A percentile compares a stretch with the other conserved stretches of the same genome.
Evolutionary conservation across 2,797 vertebrate species (phyloP).

Genomic region (Leptodactylus fallax): DNA sequence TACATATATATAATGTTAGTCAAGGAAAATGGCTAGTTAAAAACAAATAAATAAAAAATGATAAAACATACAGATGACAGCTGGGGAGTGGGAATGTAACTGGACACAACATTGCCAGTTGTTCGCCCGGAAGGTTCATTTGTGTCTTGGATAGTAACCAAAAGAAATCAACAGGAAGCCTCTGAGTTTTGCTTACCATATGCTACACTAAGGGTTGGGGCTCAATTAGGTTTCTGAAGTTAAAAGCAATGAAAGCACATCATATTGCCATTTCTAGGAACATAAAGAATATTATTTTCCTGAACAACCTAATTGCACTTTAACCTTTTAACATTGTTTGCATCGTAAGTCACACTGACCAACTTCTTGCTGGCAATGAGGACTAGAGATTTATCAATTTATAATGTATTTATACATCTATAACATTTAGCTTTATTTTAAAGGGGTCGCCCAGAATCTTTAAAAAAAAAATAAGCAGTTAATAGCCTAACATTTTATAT

Average conservation of each 20-base stretch:
- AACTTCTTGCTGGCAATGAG: too few species aligned
- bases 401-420: too few species aligned
- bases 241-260: not conserved
- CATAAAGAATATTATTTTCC: not conserved
- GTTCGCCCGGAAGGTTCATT: conserved; percentile 9
- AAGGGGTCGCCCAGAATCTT: too few species aligned
- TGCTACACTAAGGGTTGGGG: not conserved
- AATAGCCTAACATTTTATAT: too few species aligned
- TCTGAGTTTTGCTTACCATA: not conserved
- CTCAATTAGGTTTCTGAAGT: not conserved
- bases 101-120: not conserved
- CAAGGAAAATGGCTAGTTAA: not conserved
- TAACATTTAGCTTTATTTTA: too few species aligned
- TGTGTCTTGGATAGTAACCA: not conserved
- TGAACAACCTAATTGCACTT: not conserved
- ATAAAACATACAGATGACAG: not conserved
- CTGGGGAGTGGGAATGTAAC: not conserved
- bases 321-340: too few species aligned
- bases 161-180: conserved; percentile 1
- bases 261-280: too few species aligned
- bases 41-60: not conserved
- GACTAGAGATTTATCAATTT: too few species aligned
- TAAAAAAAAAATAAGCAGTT: too few species aligned
- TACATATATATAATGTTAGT: too few species aligned
- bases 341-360: too few species aligned